Conservation (phyloP, 2,113 vertebrate species). For the Bagarius yarrelli region DNA sequence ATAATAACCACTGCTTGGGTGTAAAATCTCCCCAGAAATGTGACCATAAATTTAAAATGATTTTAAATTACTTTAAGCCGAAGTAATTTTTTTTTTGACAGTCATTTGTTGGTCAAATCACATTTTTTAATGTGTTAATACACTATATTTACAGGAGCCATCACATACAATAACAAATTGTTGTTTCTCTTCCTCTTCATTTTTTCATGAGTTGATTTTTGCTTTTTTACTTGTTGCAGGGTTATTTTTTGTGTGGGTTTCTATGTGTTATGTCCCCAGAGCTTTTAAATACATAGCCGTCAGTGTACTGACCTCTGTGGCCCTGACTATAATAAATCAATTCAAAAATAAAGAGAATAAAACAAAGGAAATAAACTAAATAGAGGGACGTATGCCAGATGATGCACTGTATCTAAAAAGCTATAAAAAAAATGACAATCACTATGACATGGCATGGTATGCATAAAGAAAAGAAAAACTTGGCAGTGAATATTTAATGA, state of each 20-base stretch:
- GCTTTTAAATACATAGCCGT: not conserved
- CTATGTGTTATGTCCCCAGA: not conserved
- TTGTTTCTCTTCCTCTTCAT: too few relatives aligned
- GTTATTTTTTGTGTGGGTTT: not conserved
- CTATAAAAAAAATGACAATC: not conserved
- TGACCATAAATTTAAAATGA: too few relatives aligned
- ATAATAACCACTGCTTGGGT: too few relatives aligned
- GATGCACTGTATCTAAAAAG: not conserved
- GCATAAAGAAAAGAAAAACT: not conserved
- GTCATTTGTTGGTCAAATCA: too few relatives aligned
- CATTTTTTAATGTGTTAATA: too few relatives aligned
- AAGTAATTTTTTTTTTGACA: too few relatives aligned
- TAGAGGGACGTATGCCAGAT: constrained; percentile 8
- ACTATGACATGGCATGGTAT: not conserved
- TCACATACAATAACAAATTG: too few relatives aligned
- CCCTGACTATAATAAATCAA: not conserved
- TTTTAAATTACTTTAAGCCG: too few relatives aligned
- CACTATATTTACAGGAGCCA: too few relatives aligned
- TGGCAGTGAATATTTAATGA: not conserved
- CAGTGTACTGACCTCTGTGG: not conserved
- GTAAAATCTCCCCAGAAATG: too few relatives aligned
- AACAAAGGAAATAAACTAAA: not conserved
- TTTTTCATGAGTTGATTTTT: not conserved
- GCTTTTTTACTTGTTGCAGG: not conserved
- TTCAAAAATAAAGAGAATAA: too few relatives aligned